phyloP scores from a whole-genome alignment of 1,140 invertebrate genomes.

The Lerema accius region DNA sequence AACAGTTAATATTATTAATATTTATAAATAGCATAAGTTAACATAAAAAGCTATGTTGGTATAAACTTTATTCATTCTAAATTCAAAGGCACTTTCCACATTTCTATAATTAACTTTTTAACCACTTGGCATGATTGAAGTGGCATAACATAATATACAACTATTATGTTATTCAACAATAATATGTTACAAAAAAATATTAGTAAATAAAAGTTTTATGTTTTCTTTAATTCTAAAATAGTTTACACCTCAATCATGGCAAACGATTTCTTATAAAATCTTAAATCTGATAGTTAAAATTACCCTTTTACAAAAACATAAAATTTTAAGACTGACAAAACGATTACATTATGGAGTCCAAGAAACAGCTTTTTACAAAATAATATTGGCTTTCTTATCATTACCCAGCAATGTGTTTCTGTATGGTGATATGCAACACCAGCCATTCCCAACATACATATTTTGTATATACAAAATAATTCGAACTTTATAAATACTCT shows the following conservation, averaged over 20 bases:
- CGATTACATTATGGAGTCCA: constrained; percentile 29
- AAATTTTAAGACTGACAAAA: constrained; percentile 38
- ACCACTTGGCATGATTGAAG: constrained; percentile 65
- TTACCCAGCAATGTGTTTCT: constrained; percentile 30
- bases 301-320: constrained; percentile 65
- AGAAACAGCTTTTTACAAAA: constrained; percentile 15
- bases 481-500: constrained; percentile 63
- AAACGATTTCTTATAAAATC: constrained; percentile 59
- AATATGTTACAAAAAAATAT: constrained; percentile 40
- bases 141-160: constrained; percentile 43
- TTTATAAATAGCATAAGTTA: constrained; percentile 82
- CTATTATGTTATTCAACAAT: constrained; percentile 42
- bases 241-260: constrained; percentile 55
- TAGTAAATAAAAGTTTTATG: constrained; percentile 46
- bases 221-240: constrained; percentile 26
- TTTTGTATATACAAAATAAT: constrained; percentile 58
- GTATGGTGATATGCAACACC: constrained; percentile 61
- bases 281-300: constrained; percentile 66
- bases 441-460: constrained; percentile 43
- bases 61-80: constrained; percentile 81
- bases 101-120: constrained; percentile 72
- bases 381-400: constrained; percentile 13
- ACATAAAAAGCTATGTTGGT: constrained; percentile 81
- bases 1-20: constrained; percentile 81
- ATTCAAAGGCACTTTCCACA: constrained; percentile 80